Base-by-base conservation (phyloP, 2,113 vertebrate species). In the Channa argus region DNA sequence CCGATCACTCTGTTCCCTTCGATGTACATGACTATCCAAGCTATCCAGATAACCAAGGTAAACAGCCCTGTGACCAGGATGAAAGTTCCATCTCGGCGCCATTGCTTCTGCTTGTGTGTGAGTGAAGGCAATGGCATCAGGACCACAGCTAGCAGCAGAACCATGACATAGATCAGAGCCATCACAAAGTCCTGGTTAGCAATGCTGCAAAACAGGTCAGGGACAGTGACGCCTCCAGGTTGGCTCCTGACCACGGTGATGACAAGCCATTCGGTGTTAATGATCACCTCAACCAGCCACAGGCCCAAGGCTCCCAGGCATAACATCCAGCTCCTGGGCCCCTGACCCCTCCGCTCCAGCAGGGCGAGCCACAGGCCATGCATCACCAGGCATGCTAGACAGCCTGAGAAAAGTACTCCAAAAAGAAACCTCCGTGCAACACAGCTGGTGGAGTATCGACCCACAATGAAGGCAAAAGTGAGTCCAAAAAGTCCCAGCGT, bases 231-330 rank as follows among this genome's bases (percentile, higher is more conserved):
- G n/a, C 8, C 36, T 0, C 5, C 5, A 0, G 64, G 53, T 0
- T 77, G 76, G 0, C 0, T 87, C 46, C 94, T 91, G 0, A 84
- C 93, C 65, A 95, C 85, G 0, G 96, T 97, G 83, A 98, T 93
- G 79, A 97, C 84, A 13, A 99, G 94, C 97, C 97, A 99, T 90
- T 99, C 97, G 0, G 95, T 77, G 39, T 98, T 99, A 90, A 99
- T 96, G 88, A 99, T 96, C 45, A 96, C 95, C 82, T 98, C 97
- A 5, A 98, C 96, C 0, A 95, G 87, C 86, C 94, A 85, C 2
- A 99, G 94, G 14, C 92, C 91, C 79, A 97, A 49, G 0, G 97
- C 96, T 63, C 95, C 92, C 0, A 88, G 55, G 82, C 95, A 95
- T 0, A 96, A 64, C 82, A 91, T 87, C 96, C 96, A 96, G 55